Evolutionary conservation across 2,113 vertebrate species (phyloP), one percentile per base, ranked within the genome.

Genomic region (Entelurus aequoreus): DNA sequence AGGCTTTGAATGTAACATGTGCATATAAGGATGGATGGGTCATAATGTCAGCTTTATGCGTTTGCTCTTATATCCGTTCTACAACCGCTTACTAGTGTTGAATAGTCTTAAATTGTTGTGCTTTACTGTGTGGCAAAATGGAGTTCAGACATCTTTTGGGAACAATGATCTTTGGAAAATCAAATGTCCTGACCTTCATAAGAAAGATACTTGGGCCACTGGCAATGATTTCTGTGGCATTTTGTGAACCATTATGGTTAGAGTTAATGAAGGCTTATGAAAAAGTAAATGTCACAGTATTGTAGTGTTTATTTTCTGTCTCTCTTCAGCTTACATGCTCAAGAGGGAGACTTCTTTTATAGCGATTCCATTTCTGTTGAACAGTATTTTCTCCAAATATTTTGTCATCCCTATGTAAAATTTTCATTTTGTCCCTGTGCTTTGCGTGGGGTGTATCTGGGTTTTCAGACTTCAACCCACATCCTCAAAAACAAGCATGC

Each of bases 211-310:
- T 14, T 6, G 54, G 54, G 63, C 51, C 58, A 47, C 13, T 59
- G 46, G 52, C 48, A 35, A 59, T 68, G 4, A 48, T 52, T 6
- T 71, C 54, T 61, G 12, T 28, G 62, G 48, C n/a, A 62, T 75
- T 75, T 68, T 53, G 10, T 53, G 51, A 53, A 53, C 21, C 13
- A 35, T 53, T 21, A 36, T 6, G 51, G 53, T n/a, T 16, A 40
- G 4, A 10, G 54, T 55, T 40, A 5, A 58, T 58, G 6, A 67
- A 51, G 42, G 48, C 49, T 52, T 48, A 51, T 54, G 36, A 57
- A 60, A 28, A 65, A 35, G 16, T 65, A 36, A 63, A 58, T 75
- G 57, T 63, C 46, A 13, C 38, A 5, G 15, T 40, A 44, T 40
- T 15, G 10, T 54, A 6, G 6, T 61, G 5, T 16, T 28, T 5